These are phyloP conservation scores for Drosophila ogumai DNA, from an alignment of 1,140 invertebrate genomes.

Conservation along the genomic window DNA sequence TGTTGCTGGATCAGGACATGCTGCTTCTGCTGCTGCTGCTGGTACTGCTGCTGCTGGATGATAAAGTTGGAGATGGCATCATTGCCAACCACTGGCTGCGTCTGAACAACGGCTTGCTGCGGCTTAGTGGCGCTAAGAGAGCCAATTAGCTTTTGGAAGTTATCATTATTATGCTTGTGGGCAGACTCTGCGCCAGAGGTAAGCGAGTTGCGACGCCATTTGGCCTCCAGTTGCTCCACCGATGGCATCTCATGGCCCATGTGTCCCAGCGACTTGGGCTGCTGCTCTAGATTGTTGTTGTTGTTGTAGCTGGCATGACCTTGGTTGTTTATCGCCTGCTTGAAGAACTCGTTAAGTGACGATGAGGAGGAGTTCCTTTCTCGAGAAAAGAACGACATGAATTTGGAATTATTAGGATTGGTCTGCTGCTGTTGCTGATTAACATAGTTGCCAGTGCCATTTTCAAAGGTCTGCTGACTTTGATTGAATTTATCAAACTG, in stretches of 20 bases:
- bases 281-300: constrained; percentile 44
- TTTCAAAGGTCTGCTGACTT: constrained; percentile 18
- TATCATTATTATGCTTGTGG: constrained; percentile 59
- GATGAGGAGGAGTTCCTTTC: constrained; percentile 71
- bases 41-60: constrained; percentile 74
- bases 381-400: constrained; percentile 72
- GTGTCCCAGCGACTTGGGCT: constrained; percentile 57
- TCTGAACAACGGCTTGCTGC: constrained; percentile 21
- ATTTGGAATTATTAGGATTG: constrained; percentile 66
- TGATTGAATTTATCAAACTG: constrained; percentile 53
- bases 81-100: constrained; percentile 31
- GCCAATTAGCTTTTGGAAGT: constrained; percentile 77
- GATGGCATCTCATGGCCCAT: constrained; percentile 64
- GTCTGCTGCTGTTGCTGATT: constrained; percentile 32
- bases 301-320: constrained; percentile 35
- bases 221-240: constrained; percentile 79
- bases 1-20: constrained; percentile 74
- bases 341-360: constrained; percentile 80
- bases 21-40: constrained; percentile 77
- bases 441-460: constrained; percentile 34
- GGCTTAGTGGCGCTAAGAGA: constrained; percentile 56
- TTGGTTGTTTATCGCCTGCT: constrained; percentile 63
- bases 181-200: constrained; percentile 13
- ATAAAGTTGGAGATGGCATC: constrained; percentile 80
- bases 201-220: constrained; percentile 79